phyloP scores from a whole-genome alignment of 2,888 invertebrate genomes.

The Lasioglossum oenotherae region DNA sequence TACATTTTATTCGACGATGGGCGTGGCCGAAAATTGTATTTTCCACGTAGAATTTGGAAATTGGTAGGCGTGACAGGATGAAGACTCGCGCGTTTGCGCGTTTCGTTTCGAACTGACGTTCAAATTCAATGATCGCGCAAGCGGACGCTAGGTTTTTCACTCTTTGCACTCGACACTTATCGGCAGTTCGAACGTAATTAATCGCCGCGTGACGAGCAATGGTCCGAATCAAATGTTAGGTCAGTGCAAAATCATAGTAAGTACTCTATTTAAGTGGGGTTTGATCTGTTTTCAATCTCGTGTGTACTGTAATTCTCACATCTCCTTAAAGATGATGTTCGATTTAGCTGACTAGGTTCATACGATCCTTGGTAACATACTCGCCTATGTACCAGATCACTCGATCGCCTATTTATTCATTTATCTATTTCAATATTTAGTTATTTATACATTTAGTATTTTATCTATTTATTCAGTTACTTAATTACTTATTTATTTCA shows the following conservation, averaged over 20 bases:
- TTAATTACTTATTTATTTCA: no score
- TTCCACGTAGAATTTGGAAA: neutral
- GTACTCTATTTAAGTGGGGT: no score
- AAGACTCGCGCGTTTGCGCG: neutral
- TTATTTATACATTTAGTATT: no score
- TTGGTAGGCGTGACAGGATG: neutral
- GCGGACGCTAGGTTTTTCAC: neutral
- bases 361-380: no score
- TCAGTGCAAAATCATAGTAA: neutral
- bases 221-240: neutral
- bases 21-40: neutral
- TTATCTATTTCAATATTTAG: no score
- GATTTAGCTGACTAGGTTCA: neutral
- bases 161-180: neutral
- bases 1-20: neutral
- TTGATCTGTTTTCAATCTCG: no score
- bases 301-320: neutral
- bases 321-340: neutral
- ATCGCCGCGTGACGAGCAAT: neutral
- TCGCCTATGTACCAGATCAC: no score
- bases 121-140: no score
- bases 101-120: neutral
- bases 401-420: no score
- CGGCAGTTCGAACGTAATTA: neutral
- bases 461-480: no score